Percentiles rank a stretch among this genome's conserved stretches.
These are phyloP conservation scores for Eristalis pertinax DNA, from an alignment of 2,888 invertebrate genomes.

Conservation along the genomic window DNA sequence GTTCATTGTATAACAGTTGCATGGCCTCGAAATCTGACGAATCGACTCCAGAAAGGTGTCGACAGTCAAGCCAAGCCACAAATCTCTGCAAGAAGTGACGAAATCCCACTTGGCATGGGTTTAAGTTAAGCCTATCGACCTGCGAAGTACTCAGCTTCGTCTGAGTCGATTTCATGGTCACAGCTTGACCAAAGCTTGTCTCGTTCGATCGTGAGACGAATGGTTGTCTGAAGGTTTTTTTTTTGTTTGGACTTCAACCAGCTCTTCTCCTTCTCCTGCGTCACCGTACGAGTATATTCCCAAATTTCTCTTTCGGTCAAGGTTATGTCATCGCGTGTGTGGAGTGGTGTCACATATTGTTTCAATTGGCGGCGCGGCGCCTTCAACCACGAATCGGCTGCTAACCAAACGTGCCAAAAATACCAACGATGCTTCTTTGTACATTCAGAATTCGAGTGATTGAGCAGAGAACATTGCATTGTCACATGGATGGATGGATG, in stretches of 20 bases:
- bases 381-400: neutral
- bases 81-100: too few relatives aligned
- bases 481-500: too few relatives aligned
- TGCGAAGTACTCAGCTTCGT: neutral
- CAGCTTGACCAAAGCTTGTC: neutral
- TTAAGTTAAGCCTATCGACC: conserved; percentile 1
- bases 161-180: neutral
- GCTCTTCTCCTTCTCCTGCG: neutral
- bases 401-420: conserved; percentile 9
- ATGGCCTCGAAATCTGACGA: neutral
- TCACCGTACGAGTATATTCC: too few relatives aligned
- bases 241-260: neutral
- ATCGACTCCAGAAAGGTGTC: neutral
- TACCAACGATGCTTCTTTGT: conserved; percentile 2
- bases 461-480: neutral
- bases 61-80: neutral
- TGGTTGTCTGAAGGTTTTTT: neutral
- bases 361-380: neutral
- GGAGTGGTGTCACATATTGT: neutral
- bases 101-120: too few relatives aligned
- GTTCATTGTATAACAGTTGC: neutral
- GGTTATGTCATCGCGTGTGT: conserved; percentile 19
- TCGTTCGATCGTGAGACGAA: neutral
- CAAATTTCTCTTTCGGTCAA: conserved; percentile 6
- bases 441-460: neutral